These are phyloP conservation scores for Gymnocypris eckloni DNA, from an alignment of 2,797 vertebrate genomes.

Conservation along the genomic window DNA sequence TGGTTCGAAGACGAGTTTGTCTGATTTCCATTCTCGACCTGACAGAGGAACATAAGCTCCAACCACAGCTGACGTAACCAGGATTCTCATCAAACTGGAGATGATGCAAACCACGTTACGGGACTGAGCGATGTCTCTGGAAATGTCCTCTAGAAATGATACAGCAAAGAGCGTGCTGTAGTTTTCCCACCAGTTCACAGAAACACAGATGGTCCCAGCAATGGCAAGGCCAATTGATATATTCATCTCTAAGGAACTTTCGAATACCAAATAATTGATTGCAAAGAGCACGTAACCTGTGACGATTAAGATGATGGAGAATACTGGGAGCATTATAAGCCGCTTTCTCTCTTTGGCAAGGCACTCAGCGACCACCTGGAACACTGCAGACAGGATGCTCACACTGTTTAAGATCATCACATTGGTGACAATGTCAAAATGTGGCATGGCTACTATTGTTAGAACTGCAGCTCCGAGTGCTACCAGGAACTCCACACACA, in stretches of 20 bases:
- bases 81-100: conserved; percentile 69
- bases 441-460: conserved; percentile 60
- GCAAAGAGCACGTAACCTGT: conserved; percentile 66
- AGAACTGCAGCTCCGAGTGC: conserved; percentile 53
- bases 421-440: conserved; percentile 65
- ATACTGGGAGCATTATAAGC: conserved; percentile 55
- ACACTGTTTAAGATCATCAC: conserved; percentile 62
- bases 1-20: conserved; percentile 48
- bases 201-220: conserved; percentile 64
- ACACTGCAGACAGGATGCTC: conserved; percentile 58
- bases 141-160: conserved; percentile 58
- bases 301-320: conserved; percentile 61
- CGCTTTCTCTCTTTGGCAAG: conserved; percentile 53
- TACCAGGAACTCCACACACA: conserved; percentile 47
- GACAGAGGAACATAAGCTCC: conserved; percentile 67
- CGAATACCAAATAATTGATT: conserved; percentile 54
- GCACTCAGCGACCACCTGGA: conserved; percentile 62
- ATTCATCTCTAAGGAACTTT: conserved; percentile 18
- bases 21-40: conserved; percentile 62
- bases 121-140: conserved; percentile 59
- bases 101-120: conserved; percentile 69
- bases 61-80: conserved; percentile 68
- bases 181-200: conserved; percentile 77
- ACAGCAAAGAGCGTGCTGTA: conserved; percentile 65
- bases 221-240: conserved; percentile 68